A percentile compares a stretch with the other conserved stretches of the same genome.
These are phyloP conservation scores for Drosophila macrothrix DNA, from an alignment of 2,888 invertebrate species.

Conservation along the genomic window DNA sequence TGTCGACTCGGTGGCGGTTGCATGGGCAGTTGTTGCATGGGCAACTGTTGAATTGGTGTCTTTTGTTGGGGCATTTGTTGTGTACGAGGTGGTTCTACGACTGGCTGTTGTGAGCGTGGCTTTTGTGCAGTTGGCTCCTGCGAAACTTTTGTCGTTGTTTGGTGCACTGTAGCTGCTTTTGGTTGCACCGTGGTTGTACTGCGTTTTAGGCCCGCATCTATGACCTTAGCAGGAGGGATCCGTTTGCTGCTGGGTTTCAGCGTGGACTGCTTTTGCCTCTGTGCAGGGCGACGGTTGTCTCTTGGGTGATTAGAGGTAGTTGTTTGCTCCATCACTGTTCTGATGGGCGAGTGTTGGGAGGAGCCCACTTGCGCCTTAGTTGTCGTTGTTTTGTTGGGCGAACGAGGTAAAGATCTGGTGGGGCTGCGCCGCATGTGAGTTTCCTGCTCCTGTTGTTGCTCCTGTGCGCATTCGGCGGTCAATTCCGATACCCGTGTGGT, in stretches of 20 bases:
- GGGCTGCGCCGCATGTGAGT: constrained; percentile 6
- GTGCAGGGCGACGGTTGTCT: background rate
- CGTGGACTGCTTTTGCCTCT: constrained; percentile 11
- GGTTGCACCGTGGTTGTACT: background rate
- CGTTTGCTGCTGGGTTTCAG: constrained; percentile 15
- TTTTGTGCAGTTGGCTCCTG: constrained; percentile 19
- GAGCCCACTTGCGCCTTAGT: background rate
- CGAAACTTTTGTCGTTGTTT: background rate
- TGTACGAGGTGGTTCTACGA: constrained; percentile 11
- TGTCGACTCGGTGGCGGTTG: constrained; percentile 12
- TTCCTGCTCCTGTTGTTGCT: constrained; percentile 4
- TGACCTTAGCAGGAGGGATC: constrained; percentile 36
- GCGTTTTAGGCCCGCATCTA: constrained; percentile 51
- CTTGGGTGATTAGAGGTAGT: background rate
- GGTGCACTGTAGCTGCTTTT: background rate
- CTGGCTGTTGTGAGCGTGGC: constrained; percentile 5
- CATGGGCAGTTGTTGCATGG: constrained; percentile 11
- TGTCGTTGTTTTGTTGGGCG: constrained; percentile 29
- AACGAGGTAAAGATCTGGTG: constrained; percentile 21
- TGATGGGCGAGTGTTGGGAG: constrained; percentile 7
- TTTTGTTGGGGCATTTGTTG: constrained; percentile 7
- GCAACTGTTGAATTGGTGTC: constrained; percentile 15
- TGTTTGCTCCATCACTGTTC: background rate
- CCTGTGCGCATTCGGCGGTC: background rate
- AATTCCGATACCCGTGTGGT: background rate